These are phyloP conservation scores for Trissolcus japonicus DNA, from an alignment of 2,888 invertebrate genomes.

Conservation along the genomic window DNA sequence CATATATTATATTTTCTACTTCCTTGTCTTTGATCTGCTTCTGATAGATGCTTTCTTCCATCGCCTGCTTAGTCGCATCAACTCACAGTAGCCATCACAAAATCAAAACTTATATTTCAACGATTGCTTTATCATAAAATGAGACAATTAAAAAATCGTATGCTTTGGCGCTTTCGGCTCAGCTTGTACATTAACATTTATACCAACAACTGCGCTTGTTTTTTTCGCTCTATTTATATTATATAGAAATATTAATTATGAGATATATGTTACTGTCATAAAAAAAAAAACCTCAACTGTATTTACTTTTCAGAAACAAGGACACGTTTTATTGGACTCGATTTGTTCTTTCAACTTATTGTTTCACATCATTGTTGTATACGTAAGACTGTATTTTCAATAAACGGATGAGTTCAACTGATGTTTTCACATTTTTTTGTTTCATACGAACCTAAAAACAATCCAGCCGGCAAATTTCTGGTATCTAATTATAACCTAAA, in stretches of 20 bases:
- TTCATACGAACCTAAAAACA: not conserved
- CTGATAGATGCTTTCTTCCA: constrained; percentile 25
- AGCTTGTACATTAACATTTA: constrained; percentile 12
- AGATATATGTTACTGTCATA: not conserved
- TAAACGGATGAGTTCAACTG: constrained; percentile 32
- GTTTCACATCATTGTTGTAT: constrained; percentile 24
- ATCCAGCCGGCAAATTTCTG: no score
- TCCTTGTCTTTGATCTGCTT: constrained; percentile 50
- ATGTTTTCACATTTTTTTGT: not conserved
- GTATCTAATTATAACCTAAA: no score
- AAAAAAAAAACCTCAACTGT: constrained; percentile 7
- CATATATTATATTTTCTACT: constrained; percentile 54
- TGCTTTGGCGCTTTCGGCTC: constrained; percentile 17
- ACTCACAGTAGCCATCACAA: constrained; percentile 7
- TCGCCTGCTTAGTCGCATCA: constrained; percentile 35
- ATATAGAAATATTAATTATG: not conserved
- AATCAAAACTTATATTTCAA: not conserved
- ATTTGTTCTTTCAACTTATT: constrained; percentile 24
- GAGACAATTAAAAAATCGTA: no score
- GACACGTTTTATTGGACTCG: constrained; percentile 9
- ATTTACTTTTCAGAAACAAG: constrained; percentile 50
- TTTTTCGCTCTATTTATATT: constrained; percentile 11
- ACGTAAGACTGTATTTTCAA: constrained; percentile 51
- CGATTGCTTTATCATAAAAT: no score
- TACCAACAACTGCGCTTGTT: constrained; percentile 16